Evolutionary conservation across 1,140 invertebrate genomes (phyloP).

Genomic region (Plectrocnemia conspersa): DNA sequence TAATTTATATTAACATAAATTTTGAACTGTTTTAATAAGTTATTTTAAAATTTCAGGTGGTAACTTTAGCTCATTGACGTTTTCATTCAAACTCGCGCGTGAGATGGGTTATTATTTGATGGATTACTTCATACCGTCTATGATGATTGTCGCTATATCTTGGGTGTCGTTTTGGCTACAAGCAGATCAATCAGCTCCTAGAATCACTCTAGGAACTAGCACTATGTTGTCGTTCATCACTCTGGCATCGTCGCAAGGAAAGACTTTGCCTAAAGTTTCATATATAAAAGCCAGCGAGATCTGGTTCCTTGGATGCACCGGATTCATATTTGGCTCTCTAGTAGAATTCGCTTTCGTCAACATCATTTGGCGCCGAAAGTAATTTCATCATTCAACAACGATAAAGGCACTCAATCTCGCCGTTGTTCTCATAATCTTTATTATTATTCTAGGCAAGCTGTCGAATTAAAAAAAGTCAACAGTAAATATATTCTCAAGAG

Average conservation of each 20-base stretch:
- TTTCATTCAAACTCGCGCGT: constrained; percentile 70
- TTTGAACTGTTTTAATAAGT: not conserved
- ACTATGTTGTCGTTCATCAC: constrained; percentile 86
- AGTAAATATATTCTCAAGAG: constrained; percentile 80
- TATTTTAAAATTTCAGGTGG: constrained; percentile 58
- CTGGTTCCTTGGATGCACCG: constrained; percentile 81
- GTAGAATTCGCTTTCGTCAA: constrained; percentile 89
- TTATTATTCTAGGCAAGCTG: constrained; percentile 61
- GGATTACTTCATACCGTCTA: constrained; percentile 86
- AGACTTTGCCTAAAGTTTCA: constrained; percentile 80
- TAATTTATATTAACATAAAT: not conserved
- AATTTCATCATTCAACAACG: constrained; percentile 31
- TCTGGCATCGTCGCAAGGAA: constrained; percentile 73
- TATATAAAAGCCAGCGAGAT: constrained; percentile 89
- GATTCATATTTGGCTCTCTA: constrained; percentile 79
- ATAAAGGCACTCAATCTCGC: not conserved
- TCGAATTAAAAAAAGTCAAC: constrained; percentile 76
- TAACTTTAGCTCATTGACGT: constrained; percentile 74
- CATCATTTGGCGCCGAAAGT: constrained; percentile 80
- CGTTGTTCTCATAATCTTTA: not conserved
- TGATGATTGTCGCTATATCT: constrained; percentile 80
- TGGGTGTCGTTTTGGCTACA: constrained; percentile 91
- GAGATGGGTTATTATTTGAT: constrained; percentile 86
- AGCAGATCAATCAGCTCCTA: constrained; percentile 76
- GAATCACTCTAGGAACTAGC: constrained; percentile 74